Base-by-base conservation (phyloP, 2,888 invertebrate genomes). In the Melikaiella ostensackeni region DNA sequence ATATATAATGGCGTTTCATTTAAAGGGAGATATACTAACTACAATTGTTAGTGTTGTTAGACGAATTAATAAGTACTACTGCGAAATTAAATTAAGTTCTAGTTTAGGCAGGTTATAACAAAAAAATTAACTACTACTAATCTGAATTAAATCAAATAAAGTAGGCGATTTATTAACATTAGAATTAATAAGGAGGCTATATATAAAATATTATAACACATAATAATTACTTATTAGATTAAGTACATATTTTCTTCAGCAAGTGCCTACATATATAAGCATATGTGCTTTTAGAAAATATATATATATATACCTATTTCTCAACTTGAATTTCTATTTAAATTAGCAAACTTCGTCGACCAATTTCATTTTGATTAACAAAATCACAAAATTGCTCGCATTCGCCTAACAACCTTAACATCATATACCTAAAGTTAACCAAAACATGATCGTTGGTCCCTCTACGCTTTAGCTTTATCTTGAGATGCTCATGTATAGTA, bases 391-490 rank as follows among this genome's bases (percentile, higher is more conserved):
- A 70, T 50, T 50, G 8, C 13, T 42, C 19, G 81, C 80, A 89
- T 91, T 91, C 89, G 89, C 89, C 90, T 90, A 91, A 89, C 89
- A 90, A 90, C 90, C 86, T 89, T 90, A 89, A 90, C 84, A 81
- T 83, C 82, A 84, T 89, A 85, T 89, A 85, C 85, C 84, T 88
- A 86, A 84, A 83, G 13, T 38, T 38, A 38, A 42, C 16, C 4
- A 42, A 76, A 84, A 86, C 81, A 82, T 81, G 84, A 86, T 86
- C 86, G 89, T 91, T 91, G 91, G 91, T 90, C 91, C 91, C 91
- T 91, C 91, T 91, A 91, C 87, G 88, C 85, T 91, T 91, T 91
- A 91, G 91, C 91, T 91, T 91, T 91, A 91, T 91, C 91, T 91
- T 91, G 89, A 90, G 85, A 88, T 88, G 88, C 86, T 89, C 88